A percentile compares a stretch with the other conserved stretches of the same genome.
Conservation (phyloP, 1,140 invertebrate species). For the Lepidurus packardi region DNA sequence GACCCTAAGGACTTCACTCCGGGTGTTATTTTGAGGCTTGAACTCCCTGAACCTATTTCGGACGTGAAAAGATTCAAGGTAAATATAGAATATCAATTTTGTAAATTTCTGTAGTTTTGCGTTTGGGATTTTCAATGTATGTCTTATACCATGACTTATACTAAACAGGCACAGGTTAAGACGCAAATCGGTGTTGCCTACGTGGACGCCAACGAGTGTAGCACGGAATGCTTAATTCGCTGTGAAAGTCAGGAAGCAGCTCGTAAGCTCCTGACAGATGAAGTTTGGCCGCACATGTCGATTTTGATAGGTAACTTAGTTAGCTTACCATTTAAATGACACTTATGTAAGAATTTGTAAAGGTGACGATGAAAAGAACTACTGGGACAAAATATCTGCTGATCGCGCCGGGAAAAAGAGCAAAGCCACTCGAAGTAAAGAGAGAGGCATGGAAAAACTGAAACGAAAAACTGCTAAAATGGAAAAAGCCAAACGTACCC, state of each 20-base stretch:
- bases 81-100: slow-evolving; percentile 34
- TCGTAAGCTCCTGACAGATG: slow-evolving; percentile 44
- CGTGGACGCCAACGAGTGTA: slow-evolving; percentile 32
- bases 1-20: slow-evolving; percentile 50
- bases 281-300: slow-evolving; percentile 42
- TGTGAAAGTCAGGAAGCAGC: slow-evolving; percentile 49
- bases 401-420: slow-evolving; percentile 54
- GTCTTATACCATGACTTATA: slow-evolving; percentile 33
- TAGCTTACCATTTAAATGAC: background rate
- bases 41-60: slow-evolving; percentile 53
- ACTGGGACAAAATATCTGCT: slow-evolving; percentile 58
- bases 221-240: slow-evolving; percentile 26
- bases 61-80: slow-evolving; percentile 62
- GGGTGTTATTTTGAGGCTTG: slow-evolving; percentile 60
- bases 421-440: slow-evolving; percentile 50
- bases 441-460: slow-evolving; percentile 59
- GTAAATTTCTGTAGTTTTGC: slow-evolving; percentile 31
- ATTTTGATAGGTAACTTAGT: slow-evolving; percentile 45
- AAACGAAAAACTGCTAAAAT: slow-evolving; percentile 24
- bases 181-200: slow-evolving; percentile 38
- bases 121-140: slow-evolving; percentile 1
- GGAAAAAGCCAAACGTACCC: background rate
- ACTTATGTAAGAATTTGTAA: slow-evolving; percentile 36
- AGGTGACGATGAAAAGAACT: slow-evolving; percentile 55
- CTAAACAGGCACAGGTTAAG: slow-evolving; percentile 44